Percentiles rank a stretch among this genome's conserved stretches.
Conservation (phyloP, 2,113 vertebrate genomes). For the Callocephalon fimbriatum region DNA sequence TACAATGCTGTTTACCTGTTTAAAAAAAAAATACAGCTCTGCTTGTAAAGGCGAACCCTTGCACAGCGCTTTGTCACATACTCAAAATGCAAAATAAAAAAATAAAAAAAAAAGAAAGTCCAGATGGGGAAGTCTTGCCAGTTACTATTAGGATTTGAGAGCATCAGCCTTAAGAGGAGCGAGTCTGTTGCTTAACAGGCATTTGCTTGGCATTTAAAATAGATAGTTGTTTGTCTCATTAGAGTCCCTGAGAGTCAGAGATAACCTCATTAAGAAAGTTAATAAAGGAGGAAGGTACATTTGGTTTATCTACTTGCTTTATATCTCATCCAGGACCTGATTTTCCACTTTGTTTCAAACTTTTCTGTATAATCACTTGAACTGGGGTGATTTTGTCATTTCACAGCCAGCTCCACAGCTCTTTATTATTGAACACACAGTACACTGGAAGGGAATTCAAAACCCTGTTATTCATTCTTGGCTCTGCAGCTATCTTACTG, state of each 20-base stretch:
- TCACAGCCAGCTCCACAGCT: neutral
- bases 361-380: neutral
- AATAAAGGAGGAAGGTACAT: slow-evolving; percentile 26
- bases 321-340: neutral
- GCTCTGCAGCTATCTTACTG: neutral
- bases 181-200: slow-evolving; percentile 8
- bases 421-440: neutral
- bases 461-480: neutral
- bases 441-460: neutral
- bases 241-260: slow-evolving; percentile 44
- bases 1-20: neutral
- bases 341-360: slow-evolving; percentile 19
- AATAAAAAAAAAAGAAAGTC: neutral
- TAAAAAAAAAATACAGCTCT: neutral
- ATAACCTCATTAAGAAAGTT: slow-evolving; percentile 26
- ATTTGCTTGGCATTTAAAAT: slow-evolving; percentile 28
- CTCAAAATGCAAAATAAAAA: neutral
- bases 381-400: neutral
- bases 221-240: neutral
- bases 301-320: slow-evolving; percentile 27
- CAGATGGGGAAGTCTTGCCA: neutral
- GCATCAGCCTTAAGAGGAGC: neutral
- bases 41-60: slow-evolving; percentile 4
- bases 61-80: neutral
- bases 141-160: neutral